Percentiles rank a stretch among this genome's conserved stretches.
These are phyloP conservation scores for Chymomyza caudatula DNA, from an alignment of 2,888 invertebrate genomes.

Conservation along the genomic window DNA sequence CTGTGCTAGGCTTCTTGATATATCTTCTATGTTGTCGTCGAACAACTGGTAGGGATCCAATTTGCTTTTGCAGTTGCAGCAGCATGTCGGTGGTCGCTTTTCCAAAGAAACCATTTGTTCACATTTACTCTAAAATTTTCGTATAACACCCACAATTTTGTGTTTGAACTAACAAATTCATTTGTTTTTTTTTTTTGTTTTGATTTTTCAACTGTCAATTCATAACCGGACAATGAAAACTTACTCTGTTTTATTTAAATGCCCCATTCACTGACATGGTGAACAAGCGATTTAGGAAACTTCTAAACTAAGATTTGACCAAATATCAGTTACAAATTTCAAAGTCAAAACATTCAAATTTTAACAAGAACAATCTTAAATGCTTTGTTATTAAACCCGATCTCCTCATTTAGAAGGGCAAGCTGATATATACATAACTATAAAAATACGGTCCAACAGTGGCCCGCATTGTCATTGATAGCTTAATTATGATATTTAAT, in stretches of 20 bases:
- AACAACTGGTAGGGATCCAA: slow-evolving; percentile 56
- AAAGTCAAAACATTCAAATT: no score
- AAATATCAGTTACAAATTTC: no score
- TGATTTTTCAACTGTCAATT: no score
- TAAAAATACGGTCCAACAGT: slow-evolving; percentile 31
- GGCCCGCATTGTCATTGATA: slow-evolving; percentile 69
- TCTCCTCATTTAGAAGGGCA: slow-evolving; percentile 44
- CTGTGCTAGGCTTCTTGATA: slow-evolving; percentile 48
- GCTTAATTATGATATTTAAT: slow-evolving; percentile 71
- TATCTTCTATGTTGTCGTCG: slow-evolving; percentile 58
- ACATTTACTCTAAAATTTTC: not conserved
- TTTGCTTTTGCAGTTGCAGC: slow-evolving; percentile 53
- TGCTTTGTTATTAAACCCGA: no score
- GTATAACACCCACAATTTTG: not conserved
- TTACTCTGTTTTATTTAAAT: no score
- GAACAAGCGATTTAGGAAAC: no score
- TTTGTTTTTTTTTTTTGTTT: not conserved
- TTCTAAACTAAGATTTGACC: no score
- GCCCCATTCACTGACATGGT: no score
- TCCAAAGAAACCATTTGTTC: not conserved
- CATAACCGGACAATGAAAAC: no score
- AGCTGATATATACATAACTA: slow-evolving; percentile 30
- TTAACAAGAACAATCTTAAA: no score
- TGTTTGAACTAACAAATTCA: not conserved
- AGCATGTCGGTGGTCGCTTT: slow-evolving; percentile 13